Evolutionary conservation across 2,888 invertebrate genomes (phyloP).

Genomic region (Tenthredo mesomela): DNA sequence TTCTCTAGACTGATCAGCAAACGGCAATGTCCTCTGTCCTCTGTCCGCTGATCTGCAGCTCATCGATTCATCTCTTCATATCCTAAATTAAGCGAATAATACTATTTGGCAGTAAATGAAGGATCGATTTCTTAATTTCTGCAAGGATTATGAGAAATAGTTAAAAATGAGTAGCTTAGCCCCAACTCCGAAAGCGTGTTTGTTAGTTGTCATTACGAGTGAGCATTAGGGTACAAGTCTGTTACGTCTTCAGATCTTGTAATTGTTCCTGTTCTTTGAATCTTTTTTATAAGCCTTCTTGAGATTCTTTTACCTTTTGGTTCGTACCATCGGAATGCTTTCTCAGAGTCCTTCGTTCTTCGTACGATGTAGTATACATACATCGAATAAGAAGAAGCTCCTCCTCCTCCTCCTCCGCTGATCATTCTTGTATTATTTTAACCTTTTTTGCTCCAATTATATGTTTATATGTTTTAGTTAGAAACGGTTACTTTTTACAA

Average conservation of each 20-base stretch:
- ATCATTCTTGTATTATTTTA: constrained; percentile 22
- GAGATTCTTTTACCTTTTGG: constrained; percentile 39
- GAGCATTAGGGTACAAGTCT: constrained; percentile 37
- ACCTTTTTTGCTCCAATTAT: constrained; percentile 46
- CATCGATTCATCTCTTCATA: neutral
- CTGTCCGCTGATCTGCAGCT: neutral
- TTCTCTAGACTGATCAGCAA: neutral
- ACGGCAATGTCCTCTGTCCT: constrained; percentile 1
- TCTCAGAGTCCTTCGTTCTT: constrained; percentile 37
- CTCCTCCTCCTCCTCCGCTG: constrained; percentile 6
- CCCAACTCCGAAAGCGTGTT: neutral
- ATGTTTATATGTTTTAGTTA: constrained; percentile 37
- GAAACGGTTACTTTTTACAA: constrained; percentile 27
- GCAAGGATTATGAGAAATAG: neutral
- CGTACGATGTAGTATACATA: constrained; percentile 9
- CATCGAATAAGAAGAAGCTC: neutral
- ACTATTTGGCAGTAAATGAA: neutral
- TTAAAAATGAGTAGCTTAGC: neutral
- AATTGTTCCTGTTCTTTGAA: constrained; percentile 42
- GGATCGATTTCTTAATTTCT: neutral
- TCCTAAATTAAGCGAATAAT: neutral
- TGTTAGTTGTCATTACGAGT: constrained; percentile 9
- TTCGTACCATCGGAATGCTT: constrained; percentile 32
- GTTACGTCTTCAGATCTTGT: constrained; percentile 45
- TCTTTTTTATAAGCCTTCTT: constrained; percentile 33